Evolutionary conservation across 2,888 invertebrate genomes (phyloP).

Genomic region (Sepiola atlantica): DNA sequence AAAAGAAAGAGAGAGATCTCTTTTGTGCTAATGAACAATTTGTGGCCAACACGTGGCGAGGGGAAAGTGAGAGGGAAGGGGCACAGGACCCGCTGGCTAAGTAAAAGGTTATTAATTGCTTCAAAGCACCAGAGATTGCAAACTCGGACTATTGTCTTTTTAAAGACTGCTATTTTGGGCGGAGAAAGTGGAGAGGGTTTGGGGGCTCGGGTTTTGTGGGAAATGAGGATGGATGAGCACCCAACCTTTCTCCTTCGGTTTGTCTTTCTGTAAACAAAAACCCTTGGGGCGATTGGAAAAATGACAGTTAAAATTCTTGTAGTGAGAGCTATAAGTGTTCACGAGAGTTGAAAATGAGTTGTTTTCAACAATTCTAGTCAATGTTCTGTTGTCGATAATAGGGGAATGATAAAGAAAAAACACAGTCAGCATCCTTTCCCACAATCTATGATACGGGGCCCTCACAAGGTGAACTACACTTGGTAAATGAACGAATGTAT

Average conservation of each 20-base stretch:
- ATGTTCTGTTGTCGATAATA: not conserved
- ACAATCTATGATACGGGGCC: too few species aligned
- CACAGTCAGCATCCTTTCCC: too few species aligned
- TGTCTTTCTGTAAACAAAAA: not conserved
- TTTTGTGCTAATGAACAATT: not conserved
- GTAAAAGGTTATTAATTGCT: conserved; percentile 11
- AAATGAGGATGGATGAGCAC: not conserved
- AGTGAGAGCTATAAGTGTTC: not conserved
- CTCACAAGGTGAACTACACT: too few species aligned
- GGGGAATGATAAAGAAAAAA: not conserved
- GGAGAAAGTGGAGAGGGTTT: not conserved
- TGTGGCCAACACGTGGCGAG: not conserved
- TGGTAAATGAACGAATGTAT: too few species aligned
- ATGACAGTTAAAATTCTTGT: not conserved
- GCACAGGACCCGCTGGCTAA: not conserved
- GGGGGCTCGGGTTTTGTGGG: too few species aligned
- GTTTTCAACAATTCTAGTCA: not conserved
- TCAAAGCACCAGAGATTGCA: conserved; percentile 5
- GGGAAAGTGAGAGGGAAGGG: too few species aligned
- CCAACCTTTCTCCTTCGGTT: not conserved
- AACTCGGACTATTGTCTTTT: not conserved
- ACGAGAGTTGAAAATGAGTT: not conserved
- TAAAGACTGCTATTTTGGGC: not conserved
- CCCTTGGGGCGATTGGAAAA: not conserved
- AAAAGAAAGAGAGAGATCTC: not conserved